Percentiles rank a stretch among this genome's conserved stretches.
Conservation (phyloP, 2,797 vertebrate genomes). For the Parauchenoglanis ngamensis region DNA sequence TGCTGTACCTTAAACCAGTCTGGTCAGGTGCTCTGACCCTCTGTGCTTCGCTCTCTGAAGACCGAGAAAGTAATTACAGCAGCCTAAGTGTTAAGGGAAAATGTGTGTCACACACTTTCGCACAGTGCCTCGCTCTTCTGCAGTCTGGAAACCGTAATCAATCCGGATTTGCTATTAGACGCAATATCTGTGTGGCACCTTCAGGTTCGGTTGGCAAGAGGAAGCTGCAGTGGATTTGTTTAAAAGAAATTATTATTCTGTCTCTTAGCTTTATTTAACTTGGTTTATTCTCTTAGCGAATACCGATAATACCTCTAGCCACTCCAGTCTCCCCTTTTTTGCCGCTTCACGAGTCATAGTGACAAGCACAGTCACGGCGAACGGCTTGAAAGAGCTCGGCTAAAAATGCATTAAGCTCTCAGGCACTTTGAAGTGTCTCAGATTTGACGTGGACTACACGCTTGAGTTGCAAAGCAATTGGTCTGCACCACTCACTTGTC, state of each 20-base stretch:
- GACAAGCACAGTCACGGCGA: constrained; percentile 44
- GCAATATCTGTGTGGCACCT: constrained; percentile 52
- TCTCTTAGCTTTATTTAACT: constrained; percentile 56
- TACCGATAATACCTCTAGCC: constrained; percentile 42
- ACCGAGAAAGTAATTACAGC: constrained; percentile 71
- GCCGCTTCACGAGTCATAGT: constrained; percentile 48
- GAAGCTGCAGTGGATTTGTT: constrained; percentile 50
- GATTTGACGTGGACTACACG: constrained; percentile 61
- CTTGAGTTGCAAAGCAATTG: constrained; percentile 65
- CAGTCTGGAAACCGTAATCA: constrained; percentile 65
- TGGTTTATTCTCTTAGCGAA: constrained; percentile 56
- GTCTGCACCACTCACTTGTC: constrained; percentile 59
- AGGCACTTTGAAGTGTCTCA: constrained; percentile 61
- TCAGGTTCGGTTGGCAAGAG: constrained; percentile 48
- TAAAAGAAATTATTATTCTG: constrained; percentile 41
- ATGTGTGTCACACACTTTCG: constrained; percentile 64
- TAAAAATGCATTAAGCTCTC: constrained; percentile 53
- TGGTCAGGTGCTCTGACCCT: constrained; percentile 55
- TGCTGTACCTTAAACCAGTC: constrained; percentile 51
- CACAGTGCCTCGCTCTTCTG: constrained; percentile 45
- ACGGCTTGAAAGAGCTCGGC: constrained; percentile 56
- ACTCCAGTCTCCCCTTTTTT: constrained; percentile 37
- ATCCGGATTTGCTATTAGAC: constrained; percentile 66
- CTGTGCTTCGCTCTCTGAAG: constrained; percentile 61
- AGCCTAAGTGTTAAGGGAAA: constrained; percentile 70